Base-by-base conservation (phyloP, 2,888 invertebrate genomes). In the Incurvaria masculella region DNA sequence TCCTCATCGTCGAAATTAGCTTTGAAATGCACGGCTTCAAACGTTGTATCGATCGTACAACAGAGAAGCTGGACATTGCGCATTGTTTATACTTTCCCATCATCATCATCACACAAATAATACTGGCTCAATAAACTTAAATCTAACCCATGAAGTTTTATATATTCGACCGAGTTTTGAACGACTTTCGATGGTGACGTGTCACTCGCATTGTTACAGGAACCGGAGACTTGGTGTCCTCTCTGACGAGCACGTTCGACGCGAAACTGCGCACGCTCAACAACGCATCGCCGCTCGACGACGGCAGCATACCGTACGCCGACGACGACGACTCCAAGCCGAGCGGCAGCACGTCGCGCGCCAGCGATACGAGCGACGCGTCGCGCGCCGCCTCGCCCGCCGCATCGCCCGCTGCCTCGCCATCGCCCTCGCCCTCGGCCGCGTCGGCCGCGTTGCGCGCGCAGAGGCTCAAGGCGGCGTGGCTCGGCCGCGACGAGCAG, bases 221-320 rank as follows among this genome's bases (percentile, higher is more conserved):
- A 69, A 85, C 89, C 64, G 91, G 92, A 78, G 86, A 93, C 59
- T 79, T 93, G 70, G 87, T 89, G 65, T 84, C 85, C 55, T 87
- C 87, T 59, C 85, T 94, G 65, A 93, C 91, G 58, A 89, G 88
- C 63, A 88, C 91, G 51, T 86, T 92, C 71, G 92, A 93, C 68
- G 87, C 89, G 64, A 92, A 92, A 69, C 81, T 91, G 71, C 85
- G 86, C 59, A 85, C 86, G 60, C 69, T 88, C 61, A 82, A 88
- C 64, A 86, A 84, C 72, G 82, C 86, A 49, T 83, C 84, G 50
- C 82, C 82, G 59, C 80, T 82, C 42, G 81, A 80, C 64, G 83
- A 84, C 69, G 84, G 85, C 63, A 85, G 84, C 75, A 84, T 87
- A 65, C 87, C 87, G 47, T 88, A 81, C 72, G 87, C 83, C 56